Percentiles rank a stretch among this genome's conserved stretches.
Evolutionary conservation across 2,797 vertebrate species (phyloP).

Genomic region (Crocidura indochinensis): DNA sequence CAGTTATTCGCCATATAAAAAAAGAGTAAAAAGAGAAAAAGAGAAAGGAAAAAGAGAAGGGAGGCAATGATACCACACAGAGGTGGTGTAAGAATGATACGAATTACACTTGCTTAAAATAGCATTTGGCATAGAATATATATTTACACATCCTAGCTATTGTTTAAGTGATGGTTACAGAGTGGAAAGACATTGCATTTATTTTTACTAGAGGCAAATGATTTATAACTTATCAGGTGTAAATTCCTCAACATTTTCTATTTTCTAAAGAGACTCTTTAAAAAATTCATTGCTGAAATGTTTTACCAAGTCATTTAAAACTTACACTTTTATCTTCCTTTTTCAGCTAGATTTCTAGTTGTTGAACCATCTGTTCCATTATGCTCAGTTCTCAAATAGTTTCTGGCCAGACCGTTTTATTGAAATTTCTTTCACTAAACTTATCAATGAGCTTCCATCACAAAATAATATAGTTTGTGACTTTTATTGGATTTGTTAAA

Average conservation of each 20-base stretch:
- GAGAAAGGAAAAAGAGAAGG: too few relatives aligned
- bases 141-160: too few relatives aligned
- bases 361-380: background rate
- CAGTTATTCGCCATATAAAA: background rate
- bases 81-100: too few relatives aligned
- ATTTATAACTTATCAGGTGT: background rate
- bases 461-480: background rate
- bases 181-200: background rate
- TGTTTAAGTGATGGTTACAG: background rate
- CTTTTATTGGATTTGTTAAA: background rate
- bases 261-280: background rate
- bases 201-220: background rate
- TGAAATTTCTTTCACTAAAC: background rate
- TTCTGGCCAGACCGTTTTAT: background rate
- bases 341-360: background rate
- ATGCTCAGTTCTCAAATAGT: background rate
- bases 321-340: background rate
- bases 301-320: background rate
- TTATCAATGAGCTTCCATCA: background rate
- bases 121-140: too few relatives aligned
- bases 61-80: too few relatives aligned
- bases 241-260: background rate
- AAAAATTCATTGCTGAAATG: background rate
- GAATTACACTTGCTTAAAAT: too few relatives aligned
- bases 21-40: too few relatives aligned